Evolutionary conservation across 2,113 vertebrate genomes (phyloP), one percentile per base, ranked within the genome.

Genomic region (Tetrax tetrax): DNA sequence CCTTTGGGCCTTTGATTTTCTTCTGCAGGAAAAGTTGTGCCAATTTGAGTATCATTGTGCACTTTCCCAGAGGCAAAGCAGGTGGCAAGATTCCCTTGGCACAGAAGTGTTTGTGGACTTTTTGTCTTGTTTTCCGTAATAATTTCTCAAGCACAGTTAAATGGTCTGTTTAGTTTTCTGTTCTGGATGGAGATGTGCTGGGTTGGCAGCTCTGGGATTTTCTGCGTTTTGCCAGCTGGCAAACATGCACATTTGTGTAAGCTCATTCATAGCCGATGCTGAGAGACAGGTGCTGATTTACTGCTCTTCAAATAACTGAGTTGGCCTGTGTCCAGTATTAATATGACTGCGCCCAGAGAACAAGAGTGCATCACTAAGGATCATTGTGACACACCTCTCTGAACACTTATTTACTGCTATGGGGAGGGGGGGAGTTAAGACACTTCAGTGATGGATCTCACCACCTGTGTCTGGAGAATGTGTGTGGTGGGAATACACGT

Each of bases 241-340:
- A 94, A 78, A 93, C 86, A 48, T 45, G 72, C 72, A 72, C 69
- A 21, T 97, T 96, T 97, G 95, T 95, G 88, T 96, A 96, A 95
- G 90, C 92, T 92, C 94, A 93, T 97, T 97, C 96, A 95, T 94
- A 71, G 96, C 95, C 86, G 96, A 89, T 96, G 82, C 92, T 84
- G 92, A 94, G 88, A 88, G 92, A 92, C 96, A 97, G 96, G 95
- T 97, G 95, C 96, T 95, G 96, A 95, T 94, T 97, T 97, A 96
- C 96, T 96, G 96, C 90, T 97, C 88, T 90, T 95, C 96, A 96
- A 87, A 94, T 96, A 96, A 96, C 83, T 92, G 64, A 43, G 15
- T 45, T 96, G 95, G 96, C 94, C 6, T 9, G 10, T 68, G 51
- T 64, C 92, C 96, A 94, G 29, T 37, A 18, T 77, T 78, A 92